phyloP scores from a whole-genome alignment of 2,797 vertebrate species.

The Sebastes hubbsi region DNA sequence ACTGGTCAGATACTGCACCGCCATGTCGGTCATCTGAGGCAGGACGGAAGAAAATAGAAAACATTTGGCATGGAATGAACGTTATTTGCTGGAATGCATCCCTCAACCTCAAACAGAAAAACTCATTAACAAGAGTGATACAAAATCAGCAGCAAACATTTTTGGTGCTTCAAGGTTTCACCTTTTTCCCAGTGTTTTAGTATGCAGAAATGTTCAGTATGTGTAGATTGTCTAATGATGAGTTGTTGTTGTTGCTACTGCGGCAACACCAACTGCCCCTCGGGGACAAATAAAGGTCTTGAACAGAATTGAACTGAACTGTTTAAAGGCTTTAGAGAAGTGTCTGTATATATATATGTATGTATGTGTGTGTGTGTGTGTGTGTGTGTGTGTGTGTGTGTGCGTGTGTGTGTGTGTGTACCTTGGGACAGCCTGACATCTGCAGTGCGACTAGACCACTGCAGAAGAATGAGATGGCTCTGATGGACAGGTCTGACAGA shows the following conservation, averaged over 20 bases:
- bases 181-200: too few species aligned
- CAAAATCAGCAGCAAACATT: too few species aligned
- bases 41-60: neutral
- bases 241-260: too few species aligned
- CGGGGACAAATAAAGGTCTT: too few species aligned
- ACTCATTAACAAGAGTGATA: too few species aligned
- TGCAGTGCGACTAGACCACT: conserved; percentile 71
- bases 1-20: conserved; percentile 79
- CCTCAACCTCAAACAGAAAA: too few species aligned
- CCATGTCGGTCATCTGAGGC: conserved; percentile 83
- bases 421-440: conserved; percentile 82
- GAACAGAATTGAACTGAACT: too few species aligned
- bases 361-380: neutral
- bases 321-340: neutral
- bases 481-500: conserved; percentile 80
- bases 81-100: neutral
- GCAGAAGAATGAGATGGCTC: conserved; percentile 81
- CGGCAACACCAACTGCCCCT: too few species aligned
- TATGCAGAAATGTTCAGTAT: too few species aligned
- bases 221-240: too few species aligned
- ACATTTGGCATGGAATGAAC: neutral
- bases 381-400: conserved; percentile 1
- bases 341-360: neutral
- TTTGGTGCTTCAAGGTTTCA: too few species aligned
- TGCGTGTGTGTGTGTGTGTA: conserved; percentile 46